Base-by-base conservation (phyloP, 1,140 invertebrate species). In the Ceratoteleas bidentatus region DNA sequence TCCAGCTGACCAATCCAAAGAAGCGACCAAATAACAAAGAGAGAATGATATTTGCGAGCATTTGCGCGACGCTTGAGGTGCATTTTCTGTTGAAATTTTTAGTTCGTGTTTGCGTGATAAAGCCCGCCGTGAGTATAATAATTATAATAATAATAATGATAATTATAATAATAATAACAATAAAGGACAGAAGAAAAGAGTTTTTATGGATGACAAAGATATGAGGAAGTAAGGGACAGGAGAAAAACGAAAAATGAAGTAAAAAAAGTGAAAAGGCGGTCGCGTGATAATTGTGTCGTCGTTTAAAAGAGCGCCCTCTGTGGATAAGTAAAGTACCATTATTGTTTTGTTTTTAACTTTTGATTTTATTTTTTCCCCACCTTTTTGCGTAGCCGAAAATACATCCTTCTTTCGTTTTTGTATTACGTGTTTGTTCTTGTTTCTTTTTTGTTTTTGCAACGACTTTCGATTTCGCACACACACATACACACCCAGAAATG, bases 221-320 rank as follows among this genome's bases (percentile, higher is more conserved):
- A 56, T 32, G 6, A 64, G 38, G n/a, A 70, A 74, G 14, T 13
- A 49, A 16, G 57, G 52, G 32, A 69, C n/a, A 64, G 72, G 34
- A 65, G 13, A 58, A 57, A 72, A 49, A 64, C 64, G 66, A 74
- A 81, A 81, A 70, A 60, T 61, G 62, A 58, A 80, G 77, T 70
- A 72, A 75, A 80, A 75, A 87, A 68, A 57, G 49, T 36, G 43
- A 56, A 64, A 64, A 56, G 85, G 85, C 85, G 87, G 86, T 89
- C 85, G 89, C 85, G 87, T 89, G 85, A 90, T 90, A 89, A 83
- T 78, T 82, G 70, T 86, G 84, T 81, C 84, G 78, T 83, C 65
- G 66, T 86, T 85, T 87, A 65, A 68, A 86, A 84, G 72, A 87
- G 77, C 83, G 77, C 79, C 73, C 78, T 73, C 78, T 82, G 76